These are phyloP conservation scores for Drosophila oshimai DNA, from an alignment of 1,140 invertebrate genomes.

Conservation along the genomic window DNA sequence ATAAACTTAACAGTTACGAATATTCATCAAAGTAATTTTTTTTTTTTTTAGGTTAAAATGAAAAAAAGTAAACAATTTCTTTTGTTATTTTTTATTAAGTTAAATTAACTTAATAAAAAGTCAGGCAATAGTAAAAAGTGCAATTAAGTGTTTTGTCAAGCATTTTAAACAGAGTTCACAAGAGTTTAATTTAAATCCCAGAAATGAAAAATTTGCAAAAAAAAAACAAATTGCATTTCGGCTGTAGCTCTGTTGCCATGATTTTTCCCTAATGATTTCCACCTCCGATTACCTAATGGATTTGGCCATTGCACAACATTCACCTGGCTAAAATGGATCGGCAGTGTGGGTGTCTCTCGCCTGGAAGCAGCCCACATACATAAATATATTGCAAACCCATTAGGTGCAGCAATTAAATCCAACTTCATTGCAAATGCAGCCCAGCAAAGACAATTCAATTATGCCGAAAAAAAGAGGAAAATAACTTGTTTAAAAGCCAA, in stretches of 20 bases:
- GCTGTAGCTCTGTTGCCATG: background rate
- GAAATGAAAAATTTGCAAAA: background rate
- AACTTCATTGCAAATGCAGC: constrained; percentile 26
- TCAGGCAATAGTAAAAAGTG: too few species aligned
- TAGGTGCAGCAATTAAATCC: constrained; percentile 56
- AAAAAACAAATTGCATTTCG: background rate
- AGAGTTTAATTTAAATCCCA: background rate
- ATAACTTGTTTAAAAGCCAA: constrained; percentile 10
- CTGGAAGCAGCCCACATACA: constrained; percentile 28
- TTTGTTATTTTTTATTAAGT: too few species aligned
- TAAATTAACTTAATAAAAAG: too few species aligned
- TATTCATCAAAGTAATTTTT: too few species aligned
- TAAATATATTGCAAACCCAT: constrained; percentile 29
- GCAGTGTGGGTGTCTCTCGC: constrained; percentile 13
- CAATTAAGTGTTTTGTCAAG: too few species aligned
- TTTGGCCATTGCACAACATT: constrained; percentile 27
- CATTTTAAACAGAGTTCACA: background rate
- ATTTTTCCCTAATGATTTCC: constrained; percentile 20
- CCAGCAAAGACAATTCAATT: constrained; percentile 47
- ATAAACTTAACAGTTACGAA: too few species aligned
- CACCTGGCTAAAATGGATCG: background rate
- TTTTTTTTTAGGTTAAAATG: too few species aligned
- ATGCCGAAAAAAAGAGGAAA: constrained; percentile 13
- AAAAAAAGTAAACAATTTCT: too few species aligned
- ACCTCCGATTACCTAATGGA: constrained; percentile 32